Base-by-base conservation (phyloP, 2,888 invertebrate genomes). In the Epinotia nisella region DNA sequence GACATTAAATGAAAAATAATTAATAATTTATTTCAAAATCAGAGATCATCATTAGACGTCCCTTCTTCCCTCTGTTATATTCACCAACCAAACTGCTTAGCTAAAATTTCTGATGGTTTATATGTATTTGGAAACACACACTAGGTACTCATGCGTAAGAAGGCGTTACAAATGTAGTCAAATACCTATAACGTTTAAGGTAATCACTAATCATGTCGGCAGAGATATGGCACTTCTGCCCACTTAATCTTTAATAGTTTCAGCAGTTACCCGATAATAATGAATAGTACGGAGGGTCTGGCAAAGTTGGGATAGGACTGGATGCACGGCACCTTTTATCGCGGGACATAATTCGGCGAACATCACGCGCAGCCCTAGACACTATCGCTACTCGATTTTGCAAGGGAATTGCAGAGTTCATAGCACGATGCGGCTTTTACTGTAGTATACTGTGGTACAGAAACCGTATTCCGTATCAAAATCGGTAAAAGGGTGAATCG, bases 261-360 rank as follows among this genome's bases (percentile, higher is more conserved):
- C 78, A 80, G 80, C 84, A 78, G 86, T 88, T 87, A 90, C 87
- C 89, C 89, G 89, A 90, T 90, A 90, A 87, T 89, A 88, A 90
- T 87, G 88, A 89, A 87, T 88, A 87, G 87, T 85, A 85, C 83
- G 79, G 82, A 82, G 85, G 64, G 73, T 76, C 83, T 86, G 85
- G 86, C 83, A 86, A 83, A 87, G 80, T 87, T 85, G 85, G 84
- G 81, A 82, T 82, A 86, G 85, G 78, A 88, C 86, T 83, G 83
- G 83, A 83, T 83, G 87, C 87, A 87, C 84, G 87, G 87, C 86
- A 84, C 81, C 81, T 84, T 87, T 86, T 90, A 90, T 90, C 89
- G 85, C 82, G 75, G 79, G 81, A 84, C 86, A 89, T 88, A 88
- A 88, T 90, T 90, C 85, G 88, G 87, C 83, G 83, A 80, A 81